Base-by-base conservation (phyloP, 1,140 invertebrate species). In the Forficula auricularia region DNA sequence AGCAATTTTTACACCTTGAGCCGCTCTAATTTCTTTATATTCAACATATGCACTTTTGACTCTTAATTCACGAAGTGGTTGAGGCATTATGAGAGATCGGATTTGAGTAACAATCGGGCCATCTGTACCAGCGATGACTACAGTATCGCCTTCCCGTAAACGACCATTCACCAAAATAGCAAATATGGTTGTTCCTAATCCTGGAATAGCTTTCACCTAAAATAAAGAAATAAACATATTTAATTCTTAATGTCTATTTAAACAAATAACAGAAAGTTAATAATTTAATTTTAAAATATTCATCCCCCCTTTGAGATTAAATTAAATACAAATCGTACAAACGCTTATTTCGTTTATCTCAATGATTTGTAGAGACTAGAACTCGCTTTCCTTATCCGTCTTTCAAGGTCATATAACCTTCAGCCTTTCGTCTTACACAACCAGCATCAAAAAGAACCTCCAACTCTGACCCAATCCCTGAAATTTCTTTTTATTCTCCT, bases 61-160 rank as follows among this genome's bases (percentile, higher is more conserved):
- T 52, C 94, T 68, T n/a, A 98, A 66, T 62, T 99, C 95, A 61
- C 88, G 92, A 68, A 98, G 75, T 0, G 95, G 92, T 59, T 96
- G 87, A 2, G 95, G 95, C 82, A 98, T 96, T 2, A 99, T 69
- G 1, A 99, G 67, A 3, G 92, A 96, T 37, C 94, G 71, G 48
- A 99, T 94, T 66, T 95, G 88, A 1, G 96, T 98, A 3, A 92
- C 85, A 40, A 99, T 92, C 2, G 96, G 90, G 13, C 95, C 96
- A 56, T 99, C 95, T 3, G 90, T 95, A 22, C 95, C 96, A 8
- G 95, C 92, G 27, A 98, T 62, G 19, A 99, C 75, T 59, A 97
- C 82, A 0, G 86, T 91, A 51, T 98, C 90, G 16, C 91, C 89
- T 63, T 96, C 91, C 34, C 70, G 70, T 19, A 99, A 63, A 13